Evolutionary conservation across 2,113 vertebrate genomes (phyloP).

Genomic region (Chloropsis hardwickii): DNA sequence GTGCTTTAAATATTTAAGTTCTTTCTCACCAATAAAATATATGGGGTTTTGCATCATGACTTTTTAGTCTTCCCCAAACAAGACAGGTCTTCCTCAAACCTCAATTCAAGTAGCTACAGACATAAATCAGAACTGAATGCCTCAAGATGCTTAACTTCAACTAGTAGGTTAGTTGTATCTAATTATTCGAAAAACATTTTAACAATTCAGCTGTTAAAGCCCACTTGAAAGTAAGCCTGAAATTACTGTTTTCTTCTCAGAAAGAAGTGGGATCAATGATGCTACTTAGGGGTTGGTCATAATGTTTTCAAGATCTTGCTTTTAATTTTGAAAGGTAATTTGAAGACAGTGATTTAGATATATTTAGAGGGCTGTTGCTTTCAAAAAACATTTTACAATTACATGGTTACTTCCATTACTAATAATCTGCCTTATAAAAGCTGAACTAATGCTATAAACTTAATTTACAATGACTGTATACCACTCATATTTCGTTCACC

Average conservation of each 20-base stretch:
- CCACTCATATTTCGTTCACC: not conserved
- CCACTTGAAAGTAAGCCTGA: not conserved
- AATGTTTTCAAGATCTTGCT: slow-evolving; percentile 28
- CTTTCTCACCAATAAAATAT: not conserved
- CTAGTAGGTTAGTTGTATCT: not conserved
- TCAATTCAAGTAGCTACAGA: not conserved
- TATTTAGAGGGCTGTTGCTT: not conserved
- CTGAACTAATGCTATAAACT: slow-evolving; percentile 33
- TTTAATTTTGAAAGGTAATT: slow-evolving; percentile 51
- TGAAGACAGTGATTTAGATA: slow-evolving; percentile 23
- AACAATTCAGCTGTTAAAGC: not conserved
- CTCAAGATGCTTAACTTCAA: not conserved
- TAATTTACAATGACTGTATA: slow-evolving; percentile 35
- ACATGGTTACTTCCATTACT: slow-evolving; percentile 9
- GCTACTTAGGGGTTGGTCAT: not conserved
- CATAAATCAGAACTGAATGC: not conserved
- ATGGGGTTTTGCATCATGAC: not conserved
- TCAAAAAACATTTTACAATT: slow-evolving; percentile 41
- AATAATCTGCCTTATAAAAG: slow-evolving; percentile 43
- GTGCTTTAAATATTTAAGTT: not conserved
- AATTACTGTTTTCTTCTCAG: not conserved
- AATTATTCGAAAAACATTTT: not conserved
- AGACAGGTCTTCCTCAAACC: not conserved
- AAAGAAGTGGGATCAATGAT: not conserved
- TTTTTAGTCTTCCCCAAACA: not conserved